A percentile compares a stretch with the other conserved stretches of the same genome.
phyloP scores from a whole-genome alignment of 2,797 vertebrate genomes.

The Echiichthys vipera region DNA sequence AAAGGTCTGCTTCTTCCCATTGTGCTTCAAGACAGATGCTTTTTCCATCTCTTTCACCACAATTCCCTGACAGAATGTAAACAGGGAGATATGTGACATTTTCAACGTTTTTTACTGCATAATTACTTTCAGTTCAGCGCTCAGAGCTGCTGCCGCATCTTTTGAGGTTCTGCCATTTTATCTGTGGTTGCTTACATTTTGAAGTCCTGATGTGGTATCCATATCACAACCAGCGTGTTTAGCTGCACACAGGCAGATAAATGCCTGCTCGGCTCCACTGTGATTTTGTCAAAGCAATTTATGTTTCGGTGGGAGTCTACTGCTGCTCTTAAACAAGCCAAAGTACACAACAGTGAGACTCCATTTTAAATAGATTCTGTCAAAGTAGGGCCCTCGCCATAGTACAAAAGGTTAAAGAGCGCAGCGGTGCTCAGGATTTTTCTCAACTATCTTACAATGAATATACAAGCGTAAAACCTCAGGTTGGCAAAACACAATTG shows the following conservation, averaged over 20 bases:
- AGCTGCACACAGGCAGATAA: slow-evolving; percentile 36
- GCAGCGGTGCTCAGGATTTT: not conserved
- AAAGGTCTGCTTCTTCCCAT: slow-evolving; percentile 43
- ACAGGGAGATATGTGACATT: slow-evolving; percentile 64
- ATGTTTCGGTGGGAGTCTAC: slow-evolving; percentile 28
- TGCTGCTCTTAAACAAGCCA: slow-evolving; percentile 27
- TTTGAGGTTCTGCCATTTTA: slow-evolving; percentile 45
- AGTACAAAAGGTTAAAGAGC: not conserved
- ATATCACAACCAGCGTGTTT: slow-evolving; percentile 38
- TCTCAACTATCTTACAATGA: not conserved
- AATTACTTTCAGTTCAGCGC: slow-evolving; percentile 59
- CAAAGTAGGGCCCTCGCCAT: not conserved
- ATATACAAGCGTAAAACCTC: not conserved
- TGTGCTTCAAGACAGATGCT: slow-evolving; percentile 30
- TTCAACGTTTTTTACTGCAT: slow-evolving; percentile 42
- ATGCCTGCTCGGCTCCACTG: slow-evolving; percentile 25
- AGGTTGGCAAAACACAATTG: not conserved
- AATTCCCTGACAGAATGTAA: slow-evolving; percentile 51
- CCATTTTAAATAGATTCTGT: slow-evolving; percentile 19
- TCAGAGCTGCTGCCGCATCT: slow-evolving; percentile 29
- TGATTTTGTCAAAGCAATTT: slow-evolving; percentile 56
- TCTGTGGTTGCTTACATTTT: slow-evolving; percentile 47
- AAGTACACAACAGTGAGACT: slow-evolving; percentile 20
- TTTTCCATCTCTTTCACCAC: slow-evolving; percentile 30
- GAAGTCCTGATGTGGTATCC: slow-evolving; percentile 46